Percentiles rank a stretch among this genome's conserved stretches.
These are phyloP conservation scores for Lampris incognitus DNA, from an alignment of 2,113 vertebrate species.

Conservation along the genomic window DNA sequence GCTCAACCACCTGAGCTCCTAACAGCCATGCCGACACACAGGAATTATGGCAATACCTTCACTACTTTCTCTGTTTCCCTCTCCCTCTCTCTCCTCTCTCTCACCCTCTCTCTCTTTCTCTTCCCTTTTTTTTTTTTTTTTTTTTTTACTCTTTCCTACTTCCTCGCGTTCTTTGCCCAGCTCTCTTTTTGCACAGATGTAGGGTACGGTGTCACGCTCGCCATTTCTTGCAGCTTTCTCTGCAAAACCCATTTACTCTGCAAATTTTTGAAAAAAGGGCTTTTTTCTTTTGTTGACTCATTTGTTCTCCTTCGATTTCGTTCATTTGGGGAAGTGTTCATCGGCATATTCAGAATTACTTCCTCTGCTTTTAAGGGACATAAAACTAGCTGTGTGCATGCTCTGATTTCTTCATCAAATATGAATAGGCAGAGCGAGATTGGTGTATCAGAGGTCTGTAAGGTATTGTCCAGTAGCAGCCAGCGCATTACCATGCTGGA, in stretches of 20 bases:
- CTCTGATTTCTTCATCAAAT: too few relatives aligned
- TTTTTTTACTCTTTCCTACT: slow-evolving; percentile 12
- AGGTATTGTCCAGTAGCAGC: slow-evolving; percentile 8
- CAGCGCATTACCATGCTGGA: slow-evolving; percentile 32
- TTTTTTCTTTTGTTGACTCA: too few relatives aligned
- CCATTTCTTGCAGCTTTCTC: slow-evolving; percentile 30
- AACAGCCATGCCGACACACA: slow-evolving; percentile 93
- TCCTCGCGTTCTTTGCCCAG: slow-evolving; percentile 35
- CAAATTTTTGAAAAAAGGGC: slow-evolving; percentile 11
- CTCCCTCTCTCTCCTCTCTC: slow-evolving; percentile 39
- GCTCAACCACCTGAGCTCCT: slow-evolving; percentile 98
- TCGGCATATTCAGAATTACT: too few relatives aligned
- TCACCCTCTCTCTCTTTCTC: slow-evolving; percentile 29
- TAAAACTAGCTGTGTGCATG: too few relatives aligned
- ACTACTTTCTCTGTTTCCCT: slow-evolving; percentile 84
- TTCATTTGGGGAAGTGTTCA: too few relatives aligned
- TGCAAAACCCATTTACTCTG: slow-evolving; percentile 45
- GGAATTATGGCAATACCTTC: slow-evolving; percentile 97
- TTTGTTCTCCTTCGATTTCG: too few relatives aligned
- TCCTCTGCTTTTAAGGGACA: too few relatives aligned
- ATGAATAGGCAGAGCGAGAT: neutral
- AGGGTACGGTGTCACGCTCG: slow-evolving; percentile 55
- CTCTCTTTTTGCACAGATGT: slow-evolving; percentile 77
- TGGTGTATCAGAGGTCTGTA: neutral
- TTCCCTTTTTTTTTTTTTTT: neutral